These are phyloP conservation scores for Frankliniella intonsa DNA, from an alignment of 2,888 invertebrate species.

Conservation along the genomic window DNA sequence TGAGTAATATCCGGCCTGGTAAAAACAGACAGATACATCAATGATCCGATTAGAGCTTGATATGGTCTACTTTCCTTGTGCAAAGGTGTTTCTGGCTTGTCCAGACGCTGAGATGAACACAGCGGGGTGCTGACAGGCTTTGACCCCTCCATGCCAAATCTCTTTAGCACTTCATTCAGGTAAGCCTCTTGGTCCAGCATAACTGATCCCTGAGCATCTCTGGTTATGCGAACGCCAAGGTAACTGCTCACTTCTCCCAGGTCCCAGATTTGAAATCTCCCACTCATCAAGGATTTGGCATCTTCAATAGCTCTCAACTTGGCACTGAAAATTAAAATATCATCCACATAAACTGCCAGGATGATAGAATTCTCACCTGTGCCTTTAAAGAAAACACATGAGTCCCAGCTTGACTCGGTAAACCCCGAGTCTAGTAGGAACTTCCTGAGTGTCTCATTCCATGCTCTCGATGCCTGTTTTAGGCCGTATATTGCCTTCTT, in stretches of 20 bases:
- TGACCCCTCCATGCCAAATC: neutral
- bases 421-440: conserved; percentile 37
- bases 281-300: neutral
- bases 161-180: neutral
- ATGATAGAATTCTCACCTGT: conserved; percentile 33
- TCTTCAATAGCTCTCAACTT: conserved; percentile 33
- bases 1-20: conserved; percentile 38
- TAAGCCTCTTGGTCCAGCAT: neutral
- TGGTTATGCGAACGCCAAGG: conserved; percentile 30
- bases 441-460: conserved; percentile 39
- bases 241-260: neutral
- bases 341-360: conserved; percentile 41
- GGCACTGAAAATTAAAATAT: conserved; percentile 39
- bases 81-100: neutral
- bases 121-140: neutral
- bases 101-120: neutral
- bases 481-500: conserved; percentile 41
- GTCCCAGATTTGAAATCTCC: conserved; percentile 15
- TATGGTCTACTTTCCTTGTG: conserved; percentile 24
- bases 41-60: conserved; percentile 35
- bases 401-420: conserved; percentile 37
- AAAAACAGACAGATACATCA: conserved; percentile 35
- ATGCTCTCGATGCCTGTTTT: conserved; percentile 41
- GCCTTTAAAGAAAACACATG: conserved; percentile 39
- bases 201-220: conserved; percentile 8